Percentiles rank a stretch among this genome's conserved stretches.
These are phyloP conservation scores for Bambusicola thoracicus DNA, from an alignment of 2,113 vertebrate species.

Conservation along the genomic window DNA sequence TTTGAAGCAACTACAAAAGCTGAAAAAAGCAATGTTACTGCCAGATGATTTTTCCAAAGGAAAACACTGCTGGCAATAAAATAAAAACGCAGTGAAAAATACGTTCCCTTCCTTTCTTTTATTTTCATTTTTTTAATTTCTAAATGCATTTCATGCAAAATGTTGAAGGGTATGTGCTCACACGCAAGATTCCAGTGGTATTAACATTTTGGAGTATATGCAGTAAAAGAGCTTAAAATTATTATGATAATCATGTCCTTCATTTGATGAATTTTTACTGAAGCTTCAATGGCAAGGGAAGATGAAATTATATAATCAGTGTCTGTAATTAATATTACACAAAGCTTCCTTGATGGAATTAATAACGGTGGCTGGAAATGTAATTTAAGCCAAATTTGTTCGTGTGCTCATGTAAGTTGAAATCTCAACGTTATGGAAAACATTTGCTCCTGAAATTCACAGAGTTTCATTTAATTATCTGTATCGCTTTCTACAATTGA, in stretches of 20 bases:
- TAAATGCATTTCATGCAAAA: conserved; percentile 23
- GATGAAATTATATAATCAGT: conserved; percentile 77
- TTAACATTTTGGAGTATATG: conserved; percentile 3
- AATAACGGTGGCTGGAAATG: conserved; percentile 76
- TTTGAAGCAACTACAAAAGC: neutral
- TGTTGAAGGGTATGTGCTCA: conserved; percentile 50
- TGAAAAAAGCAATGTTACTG: neutral
- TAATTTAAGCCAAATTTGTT: conserved; percentile 78
- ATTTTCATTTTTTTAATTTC: conserved; percentile 19
- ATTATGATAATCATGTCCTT: conserved; percentile 74
- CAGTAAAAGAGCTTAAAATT: conserved; percentile 55
- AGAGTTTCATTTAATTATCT: conserved; percentile 77
- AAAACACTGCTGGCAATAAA: neutral
- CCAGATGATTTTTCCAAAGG: neutral
- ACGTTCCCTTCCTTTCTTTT: conserved; percentile 1
- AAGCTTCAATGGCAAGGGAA: conserved; percentile 76
- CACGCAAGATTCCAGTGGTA: neutral
- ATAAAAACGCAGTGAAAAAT: conserved; percentile 20
- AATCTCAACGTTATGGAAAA: conserved; percentile 74
- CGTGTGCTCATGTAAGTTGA: conserved; percentile 72
- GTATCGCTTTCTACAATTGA: conserved; percentile 63
- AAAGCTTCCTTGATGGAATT: conserved; percentile 78
- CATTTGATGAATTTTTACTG: conserved; percentile 77
- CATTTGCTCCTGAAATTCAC: conserved; percentile 73
- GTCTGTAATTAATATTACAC: conserved; percentile 77